phyloP scores from a whole-genome alignment of 2,797 vertebrate genomes.

The Enteromius argenteus region DNA sequence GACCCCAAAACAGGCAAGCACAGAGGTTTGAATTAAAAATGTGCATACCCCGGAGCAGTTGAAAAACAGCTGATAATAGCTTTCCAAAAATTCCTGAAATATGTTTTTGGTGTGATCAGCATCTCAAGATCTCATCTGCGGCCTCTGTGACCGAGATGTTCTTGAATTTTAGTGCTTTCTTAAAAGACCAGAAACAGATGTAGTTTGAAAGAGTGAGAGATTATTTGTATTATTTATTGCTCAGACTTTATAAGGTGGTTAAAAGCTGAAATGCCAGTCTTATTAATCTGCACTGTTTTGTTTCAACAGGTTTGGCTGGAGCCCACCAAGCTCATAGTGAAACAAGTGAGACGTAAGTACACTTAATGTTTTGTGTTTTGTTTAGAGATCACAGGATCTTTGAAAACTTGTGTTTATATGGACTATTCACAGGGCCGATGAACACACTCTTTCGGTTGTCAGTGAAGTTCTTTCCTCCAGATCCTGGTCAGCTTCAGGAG shows the following conservation, averaged over 20 bases:
- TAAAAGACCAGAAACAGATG: slow-evolving; percentile 25
- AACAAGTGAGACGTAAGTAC: slow-evolving; percentile 93
- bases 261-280: slow-evolving; percentile 27
- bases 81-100: slow-evolving; percentile 37
- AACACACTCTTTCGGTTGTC: slow-evolving; percentile 89
- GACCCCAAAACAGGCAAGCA: slow-evolving; percentile 5
- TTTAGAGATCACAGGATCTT: slow-evolving; percentile 18
- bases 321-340: slow-evolving; percentile 88
- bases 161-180: background rate
- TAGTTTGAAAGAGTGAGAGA: slow-evolving; percentile 8
- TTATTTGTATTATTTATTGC: slow-evolving; percentile 35
- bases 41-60: background rate
- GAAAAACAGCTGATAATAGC: slow-evolving; percentile 22
- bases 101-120: slow-evolving; percentile 19
- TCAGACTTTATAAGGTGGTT: background rate
- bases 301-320: slow-evolving; percentile 94
- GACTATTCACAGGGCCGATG: slow-evolving; percentile 82
- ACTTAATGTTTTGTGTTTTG: slow-evolving; percentile 28
- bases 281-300: slow-evolving; percentile 62
- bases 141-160: slow-evolving; percentile 18
- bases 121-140: slow-evolving; percentile 2
- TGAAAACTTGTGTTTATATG: slow-evolving; percentile 2
- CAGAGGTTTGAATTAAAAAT: background rate
- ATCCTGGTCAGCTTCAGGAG: slow-evolving; percentile 95
- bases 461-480: slow-evolving; percentile 98